Base-by-base conservation (phyloP, 2,113 vertebrate species). In the Cichladusa arquata region DNA sequence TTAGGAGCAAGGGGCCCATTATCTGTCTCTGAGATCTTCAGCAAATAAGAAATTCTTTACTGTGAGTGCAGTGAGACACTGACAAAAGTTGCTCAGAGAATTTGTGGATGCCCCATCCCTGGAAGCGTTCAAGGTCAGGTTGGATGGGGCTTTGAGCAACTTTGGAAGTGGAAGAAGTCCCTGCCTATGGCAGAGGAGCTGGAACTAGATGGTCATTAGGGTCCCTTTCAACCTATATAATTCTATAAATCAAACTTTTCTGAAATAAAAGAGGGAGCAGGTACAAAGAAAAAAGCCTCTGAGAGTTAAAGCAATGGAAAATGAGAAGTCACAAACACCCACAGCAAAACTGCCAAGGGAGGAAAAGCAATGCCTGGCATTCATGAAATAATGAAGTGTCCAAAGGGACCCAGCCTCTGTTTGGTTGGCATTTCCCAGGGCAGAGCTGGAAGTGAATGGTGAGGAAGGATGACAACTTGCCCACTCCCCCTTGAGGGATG, bases 351-450 rank as follows among this genome's bases (percentile, higher is more conserved):
- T 69, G 34, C 47, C 92, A 79, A 51, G 96, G 82, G 95, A 96
- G 66, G 69, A 88, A 92, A 62, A 90, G 79, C 82, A 78, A 51
- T 11, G 62, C 56, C 6, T 2, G 19, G 56, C 72, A 88, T 90
- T 66, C 82, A 20, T 15, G 47, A 92, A 96, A 96, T 96, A 96
- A 97, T 44, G 83, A 95, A 56, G 56, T 50, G 19, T 77, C 95
- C 80, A 64, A 67, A 80, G 92, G 81, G 96, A 79, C 70, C 13
- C 2, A 5, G 29, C 48, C 67, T 62, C 76, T 84, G 29, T 31
- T 77, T 8, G 8, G 64, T 4, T 44, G 76, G 62, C 14, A n/a
- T 72, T 91, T 93, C 89, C 77, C 93, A 78, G 70, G 85, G 50
- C 53, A 94, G 33, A 66, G 76, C 56, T 72, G 72, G 60, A 90